Evolutionary conservation across 2,888 invertebrate species (phyloP).

Genomic region (Amiota communis): DNA sequence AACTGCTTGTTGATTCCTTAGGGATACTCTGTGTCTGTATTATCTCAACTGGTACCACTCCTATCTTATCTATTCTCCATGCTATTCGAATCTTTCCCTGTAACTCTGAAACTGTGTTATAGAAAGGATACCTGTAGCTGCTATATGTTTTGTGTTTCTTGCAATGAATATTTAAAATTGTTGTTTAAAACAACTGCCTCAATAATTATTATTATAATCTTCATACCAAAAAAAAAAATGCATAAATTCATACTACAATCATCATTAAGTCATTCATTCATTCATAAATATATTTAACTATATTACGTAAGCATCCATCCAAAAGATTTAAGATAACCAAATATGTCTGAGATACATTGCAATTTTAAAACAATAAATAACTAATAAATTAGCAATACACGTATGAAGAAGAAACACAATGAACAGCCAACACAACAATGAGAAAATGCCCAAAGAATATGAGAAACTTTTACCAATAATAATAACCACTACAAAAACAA

Average conservation of each 20-base stretch:
- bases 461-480: constrained; percentile 43
- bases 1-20: too few relatives aligned
- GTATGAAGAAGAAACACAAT: constrained; percentile 30
- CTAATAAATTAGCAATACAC: constrained; percentile 34
- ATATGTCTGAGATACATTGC: constrained; percentile 65
- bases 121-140: too few relatives aligned
- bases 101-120: too few relatives aligned
- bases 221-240: constrained; percentile 40
- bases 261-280: constrained; percentile 1
- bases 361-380: constrained; percentile 59
- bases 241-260: constrained; percentile 47
- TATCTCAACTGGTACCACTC: too few relatives aligned
- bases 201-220: constrained; percentile 38
- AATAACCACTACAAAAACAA: constrained; percentile 25
- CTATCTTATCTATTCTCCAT: too few relatives aligned
- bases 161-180: too few relatives aligned
- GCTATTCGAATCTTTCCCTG: too few relatives aligned
- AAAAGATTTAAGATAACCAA: constrained; percentile 61
- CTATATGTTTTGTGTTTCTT: too few relatives aligned
- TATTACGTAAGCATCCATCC: constrained; percentile 69
- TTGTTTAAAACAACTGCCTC: too few relatives aligned
- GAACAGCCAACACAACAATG: constrained; percentile 21
- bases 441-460: constrained; percentile 40
- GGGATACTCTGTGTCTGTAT: too few relatives aligned
- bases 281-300: constrained; percentile 18